These are phyloP conservation scores for Stichodactyla mertensii DNA, from an alignment of 64 coral and sea anemone genomes.

Conservation along the genomic window DNA sequence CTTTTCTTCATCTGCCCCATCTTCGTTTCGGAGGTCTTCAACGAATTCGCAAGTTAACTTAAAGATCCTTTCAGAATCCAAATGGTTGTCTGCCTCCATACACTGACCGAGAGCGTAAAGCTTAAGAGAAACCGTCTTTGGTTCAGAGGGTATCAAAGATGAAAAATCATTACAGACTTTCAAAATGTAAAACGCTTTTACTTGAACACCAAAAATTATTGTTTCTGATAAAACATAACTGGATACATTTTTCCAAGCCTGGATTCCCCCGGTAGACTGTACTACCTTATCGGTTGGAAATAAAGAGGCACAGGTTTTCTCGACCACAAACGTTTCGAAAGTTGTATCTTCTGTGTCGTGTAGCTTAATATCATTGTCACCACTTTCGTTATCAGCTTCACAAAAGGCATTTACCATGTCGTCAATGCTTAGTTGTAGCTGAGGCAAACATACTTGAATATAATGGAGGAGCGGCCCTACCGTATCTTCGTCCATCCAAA, in stretches of 20 bases:
- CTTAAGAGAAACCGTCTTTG: constrained; percentile 39
- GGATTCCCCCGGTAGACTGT: constrained; percentile 9
- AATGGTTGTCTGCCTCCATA: constrained; percentile 9
- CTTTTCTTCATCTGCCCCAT: constrained; percentile 21
- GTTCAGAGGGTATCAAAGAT: constrained; percentile 33
- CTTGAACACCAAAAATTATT: constrained; percentile 22
- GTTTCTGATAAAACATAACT: constrained; percentile 49
- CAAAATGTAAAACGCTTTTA: constrained; percentile 48
- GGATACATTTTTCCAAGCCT: constrained; percentile 35
- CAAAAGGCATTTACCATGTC: neutral
- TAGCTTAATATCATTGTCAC: neutral
- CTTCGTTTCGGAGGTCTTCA: constrained; percentile 22
- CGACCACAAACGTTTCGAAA: neutral
- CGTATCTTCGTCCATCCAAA: neutral
- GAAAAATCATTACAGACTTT: constrained; percentile 73
- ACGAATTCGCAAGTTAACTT: constrained; percentile 23
- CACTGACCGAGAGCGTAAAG: constrained; percentile 46
- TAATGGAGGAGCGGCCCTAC: neutral
- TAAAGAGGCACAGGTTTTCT: constrained; percentile 28
- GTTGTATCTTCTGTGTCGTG: neutral
- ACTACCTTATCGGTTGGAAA: constrained; percentile 52
- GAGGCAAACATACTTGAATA: neutral
- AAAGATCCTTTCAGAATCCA: constrained; percentile 58
- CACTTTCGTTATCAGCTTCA: too few relatives aligned
- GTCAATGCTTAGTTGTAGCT: too few relatives aligned